Base-by-base conservation (phyloP, 2,113 vertebrate genomes). In the Onychostruthus taczanowskii region DNA sequence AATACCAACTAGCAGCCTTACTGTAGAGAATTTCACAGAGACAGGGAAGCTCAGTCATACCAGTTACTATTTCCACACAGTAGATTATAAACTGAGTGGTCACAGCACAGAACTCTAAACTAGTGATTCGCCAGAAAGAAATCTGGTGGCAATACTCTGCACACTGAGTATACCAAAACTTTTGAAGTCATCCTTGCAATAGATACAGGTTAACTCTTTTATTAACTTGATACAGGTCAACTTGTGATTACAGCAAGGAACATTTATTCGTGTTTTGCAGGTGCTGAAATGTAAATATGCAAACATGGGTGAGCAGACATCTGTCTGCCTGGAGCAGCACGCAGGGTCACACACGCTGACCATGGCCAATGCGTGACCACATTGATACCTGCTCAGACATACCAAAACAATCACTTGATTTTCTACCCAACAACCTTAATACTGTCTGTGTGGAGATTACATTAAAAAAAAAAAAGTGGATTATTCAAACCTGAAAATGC, bases 271-370 rank as follows among this genome's bases (percentile, higher is more conserved):
- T 0, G 0, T 83, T 62, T 52, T 88, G 17, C 68, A 58, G 80
- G 22, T 31, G 55, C 41, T 33, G 76, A 59, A 93, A 90, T 49
- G 79, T 44, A 87, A 94, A 91, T 17, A 79, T 2, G 22, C n/a
- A 20, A 72, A 24, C 1, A 3, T 4, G 9, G 18, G 31, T 19
- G 7, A 85, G 56, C 20, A 2, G 6, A 43, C 6, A 47, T 31
- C 33, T 49, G 31, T 5, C 64, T 37, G 59, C n/a, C 23, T 18
- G n/a, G 46, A 62, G 8, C 56, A 62, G 37, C 3, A 10, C 0
- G 0, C 18, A 50, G 30, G 39, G 63, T 73, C 79, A 72, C 63
- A 19, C 1, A 4, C 1, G 0, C 4, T 49, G 69, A n/a, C 19
- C n/a, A 19, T 1, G 23, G 49, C 31, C 77, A 70, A 6, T 9